Conservation (phyloP, 2,888 invertebrate species). For the Athetis lepigone region DNA sequence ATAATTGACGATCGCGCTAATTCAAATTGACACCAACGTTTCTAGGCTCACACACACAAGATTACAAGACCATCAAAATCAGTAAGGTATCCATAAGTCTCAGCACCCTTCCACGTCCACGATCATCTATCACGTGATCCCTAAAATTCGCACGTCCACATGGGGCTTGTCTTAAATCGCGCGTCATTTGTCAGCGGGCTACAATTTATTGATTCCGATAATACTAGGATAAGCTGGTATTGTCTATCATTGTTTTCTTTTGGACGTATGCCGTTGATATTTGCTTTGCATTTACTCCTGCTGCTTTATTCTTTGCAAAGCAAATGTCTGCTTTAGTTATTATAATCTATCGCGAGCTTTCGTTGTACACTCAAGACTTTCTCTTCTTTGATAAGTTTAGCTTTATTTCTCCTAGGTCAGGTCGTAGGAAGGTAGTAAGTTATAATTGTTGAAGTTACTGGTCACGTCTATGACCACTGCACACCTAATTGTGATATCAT, state of each 20-base stretch:
- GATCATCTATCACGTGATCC: slow-evolving; percentile 62
- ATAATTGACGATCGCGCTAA: no score
- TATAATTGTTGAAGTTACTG: no score
- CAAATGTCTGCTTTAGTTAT: no score
- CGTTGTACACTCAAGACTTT: no score
- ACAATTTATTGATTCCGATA: slow-evolving; percentile 69
- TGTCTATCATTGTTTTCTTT: slow-evolving; percentile 60
- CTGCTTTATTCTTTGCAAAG: no score
- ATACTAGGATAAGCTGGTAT: slow-evolving; percentile 54
- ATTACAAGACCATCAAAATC: slow-evolving; percentile 12
- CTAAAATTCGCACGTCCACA: slow-evolving; percentile 56
- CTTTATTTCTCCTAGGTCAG: no score
- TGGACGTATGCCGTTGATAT: neutral
- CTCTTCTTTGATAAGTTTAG: no score
- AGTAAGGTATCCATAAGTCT: slow-evolving; percentile 29
- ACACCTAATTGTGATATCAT: no score
- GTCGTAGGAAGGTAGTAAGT: no score
- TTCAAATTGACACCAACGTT: neutral
- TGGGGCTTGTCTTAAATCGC: slow-evolving; percentile 73
- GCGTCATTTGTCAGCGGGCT: slow-evolving; percentile 72
- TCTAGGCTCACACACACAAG: neutral
- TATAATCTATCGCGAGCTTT: no score
- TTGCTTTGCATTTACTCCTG: neutral
- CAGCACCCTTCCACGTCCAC: slow-evolving; percentile 34
- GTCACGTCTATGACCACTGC: no score